Base-by-base conservation (phyloP, 1,140 invertebrate species). In the Harlomillsia oculata region DNA sequence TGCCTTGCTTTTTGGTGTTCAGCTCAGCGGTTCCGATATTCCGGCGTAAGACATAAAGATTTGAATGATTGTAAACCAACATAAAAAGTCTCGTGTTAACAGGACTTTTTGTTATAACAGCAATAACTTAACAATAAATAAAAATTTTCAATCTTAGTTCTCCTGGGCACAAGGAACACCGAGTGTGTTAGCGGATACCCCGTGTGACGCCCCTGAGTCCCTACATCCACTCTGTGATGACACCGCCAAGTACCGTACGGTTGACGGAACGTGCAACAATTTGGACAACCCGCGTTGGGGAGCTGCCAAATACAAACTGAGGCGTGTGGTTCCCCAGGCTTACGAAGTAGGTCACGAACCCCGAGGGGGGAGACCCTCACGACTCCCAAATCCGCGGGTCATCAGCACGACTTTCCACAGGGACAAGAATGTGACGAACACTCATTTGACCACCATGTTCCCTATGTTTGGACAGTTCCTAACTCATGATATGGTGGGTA, bases 401-500 rank as follows among this genome's bases (percentile, higher is more conserved):
- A 85, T 94, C 2, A 92, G 87, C 2, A 77, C 86, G 14, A 87
- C 85, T 3, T 85, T 93, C 77, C 89, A 94, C 71, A 83, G 86
- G 5, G 89, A 92, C 65, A 84, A 90, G 53, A 87, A 87, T 18
- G 87, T 80, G 73, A 87, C 91, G 67, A 88, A 92, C 70, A 86
- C 90, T 68, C 86, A 87, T 11, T 85, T 88, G 39, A 92, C 89
- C 13, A 85, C 90, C 56, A 89, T 93, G 83, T 79, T 60, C 89
- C 37, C 89, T 90, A 56, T 87, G 87, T 54, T 92, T 87, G 88
- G 95, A 2, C 95, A 98, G 71, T 98, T 97, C 74, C 67, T 97
- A 9, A 95, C 98, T 71, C 96, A 99, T 68, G 96, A 99, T 70
- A 72, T 99, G 29, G 92, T 89, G 0, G 75, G 92, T 6, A 89